Evolutionary conservation across 2,113 vertebrate genomes (phyloP).

Genomic region (Percopsis transmontana): DNA sequence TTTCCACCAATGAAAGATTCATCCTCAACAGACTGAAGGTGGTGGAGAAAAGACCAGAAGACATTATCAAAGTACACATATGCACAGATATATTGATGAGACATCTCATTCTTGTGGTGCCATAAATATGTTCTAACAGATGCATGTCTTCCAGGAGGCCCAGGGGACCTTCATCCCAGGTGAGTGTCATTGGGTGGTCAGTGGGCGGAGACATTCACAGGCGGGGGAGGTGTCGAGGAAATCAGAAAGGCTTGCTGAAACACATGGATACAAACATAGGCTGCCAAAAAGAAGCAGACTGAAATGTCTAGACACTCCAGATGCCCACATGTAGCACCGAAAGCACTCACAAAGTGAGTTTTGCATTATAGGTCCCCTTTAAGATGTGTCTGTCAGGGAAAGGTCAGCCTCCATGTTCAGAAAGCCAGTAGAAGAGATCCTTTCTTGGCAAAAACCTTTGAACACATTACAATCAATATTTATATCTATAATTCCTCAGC

Average conservation of each 20-base stretch:
- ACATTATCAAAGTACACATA: constrained; percentile 85
- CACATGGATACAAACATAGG: too few species aligned
- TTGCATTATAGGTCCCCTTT: too few species aligned
- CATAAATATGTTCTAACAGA: too few species aligned
- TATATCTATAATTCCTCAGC: neutral
- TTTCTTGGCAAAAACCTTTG: neutral
- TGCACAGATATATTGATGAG: neutral
- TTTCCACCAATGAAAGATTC: constrained; percentile 85
- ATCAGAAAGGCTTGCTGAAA: too few species aligned
- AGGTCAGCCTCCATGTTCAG: too few species aligned
- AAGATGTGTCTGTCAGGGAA: neutral
- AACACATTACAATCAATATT: neutral
- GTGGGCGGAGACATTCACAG: too few species aligned
- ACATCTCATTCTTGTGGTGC: too few species aligned
- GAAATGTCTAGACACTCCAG: too few species aligned
- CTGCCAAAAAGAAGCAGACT: too few species aligned
- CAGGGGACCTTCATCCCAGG: constrained; percentile 43
- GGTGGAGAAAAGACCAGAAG: constrained; percentile 85
- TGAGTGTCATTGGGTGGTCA: constrained; percentile 35
- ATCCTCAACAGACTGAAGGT: constrained; percentile 87
- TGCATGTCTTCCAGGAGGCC: constrained; percentile 39
- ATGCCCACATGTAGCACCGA: too few species aligned
- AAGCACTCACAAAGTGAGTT: too few species aligned
- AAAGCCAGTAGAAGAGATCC: neutral
- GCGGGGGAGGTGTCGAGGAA: too few species aligned